Conservation (phyloP, 2,113 vertebrate genomes). For the Vireo altiloquus region DNA sequence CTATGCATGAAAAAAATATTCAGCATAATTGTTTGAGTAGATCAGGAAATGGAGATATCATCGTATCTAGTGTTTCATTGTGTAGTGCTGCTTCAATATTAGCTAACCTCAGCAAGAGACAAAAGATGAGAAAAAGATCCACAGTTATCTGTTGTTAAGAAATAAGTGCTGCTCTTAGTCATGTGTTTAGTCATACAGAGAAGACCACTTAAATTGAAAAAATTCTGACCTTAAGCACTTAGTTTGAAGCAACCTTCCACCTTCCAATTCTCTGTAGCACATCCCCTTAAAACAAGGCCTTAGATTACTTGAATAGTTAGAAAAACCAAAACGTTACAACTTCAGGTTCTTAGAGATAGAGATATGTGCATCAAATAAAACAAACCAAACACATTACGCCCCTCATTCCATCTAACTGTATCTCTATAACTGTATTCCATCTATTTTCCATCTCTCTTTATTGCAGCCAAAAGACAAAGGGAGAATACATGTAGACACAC, state of each 20-base stretch:
- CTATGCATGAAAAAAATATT: not conserved
- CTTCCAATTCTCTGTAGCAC: not conserved
- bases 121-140: not conserved
- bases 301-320: not conserved
- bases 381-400: not conserved
- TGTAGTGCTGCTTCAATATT: not conserved
- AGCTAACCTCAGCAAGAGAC: not conserved
- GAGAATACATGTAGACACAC: not conserved
- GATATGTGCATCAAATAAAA: not conserved
- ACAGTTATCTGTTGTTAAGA: not conserved
- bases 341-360: not conserved
- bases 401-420: not conserved
- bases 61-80: not conserved
- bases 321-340: not conserved
- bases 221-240: not conserved
- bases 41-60: not conserved
- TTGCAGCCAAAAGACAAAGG: not conserved
- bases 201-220: not conserved
- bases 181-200: not conserved
- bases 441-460: not conserved
- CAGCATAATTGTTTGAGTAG: not conserved
- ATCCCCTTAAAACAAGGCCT: not conserved
- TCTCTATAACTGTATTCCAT: not conserved
- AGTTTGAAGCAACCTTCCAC: not conserved
- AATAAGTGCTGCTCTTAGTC: not conserved